Base-by-base conservation (phyloP, 2,888 invertebrate genomes). In the Bibio marci region DNA sequence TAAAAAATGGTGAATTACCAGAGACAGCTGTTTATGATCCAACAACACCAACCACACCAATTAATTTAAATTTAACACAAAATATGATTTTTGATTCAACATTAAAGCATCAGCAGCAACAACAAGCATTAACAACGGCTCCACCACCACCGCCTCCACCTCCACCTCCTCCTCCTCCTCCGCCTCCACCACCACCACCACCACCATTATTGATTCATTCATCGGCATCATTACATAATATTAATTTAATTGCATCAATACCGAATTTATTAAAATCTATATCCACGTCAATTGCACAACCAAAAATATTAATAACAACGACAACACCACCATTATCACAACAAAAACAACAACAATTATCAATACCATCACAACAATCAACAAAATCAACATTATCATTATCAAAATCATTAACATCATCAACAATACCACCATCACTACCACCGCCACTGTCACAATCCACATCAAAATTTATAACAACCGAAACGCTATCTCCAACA, bases 1-100 rank as follows among this genome's bases (percentile, higher is more conserved):
- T 92, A 33, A 82, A 90, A 54, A 88, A 87, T 56, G 92, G 92
- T 11, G 92, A 92, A 54, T 60, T 92, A 41, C 87, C 91, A 2
- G 78, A 88, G 8, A 87, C 87, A 49, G 87, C 87, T 1, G 88
- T 53, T 6, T 26, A 17, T 19, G 43, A 58, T 35, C 55, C 59
- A 2, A 57, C 70, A 44, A 69, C 73, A 19, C 69, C 76, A 22
- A 62, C 59, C 45, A 46, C 56, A 50, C 43, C 57, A 52, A 42
- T 52, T 4, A 54, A 51, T 37, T 30, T 37, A 18, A 39, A 37
- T 11, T 34, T 41, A 33, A 22, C 37, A 13, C 43, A 43, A 30
- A 37, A 40, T 17, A 40, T 40, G 12, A 15, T 44, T 11, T 41
- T 44, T 19, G 31, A 41, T 35, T 49, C 49, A 22, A n/a, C n/a